Percentiles rank a stretch among this genome's conserved stretches.
phyloP scores from a whole-genome alignment of 2,888 invertebrate species.

The Lithophane leautieri region DNA sequence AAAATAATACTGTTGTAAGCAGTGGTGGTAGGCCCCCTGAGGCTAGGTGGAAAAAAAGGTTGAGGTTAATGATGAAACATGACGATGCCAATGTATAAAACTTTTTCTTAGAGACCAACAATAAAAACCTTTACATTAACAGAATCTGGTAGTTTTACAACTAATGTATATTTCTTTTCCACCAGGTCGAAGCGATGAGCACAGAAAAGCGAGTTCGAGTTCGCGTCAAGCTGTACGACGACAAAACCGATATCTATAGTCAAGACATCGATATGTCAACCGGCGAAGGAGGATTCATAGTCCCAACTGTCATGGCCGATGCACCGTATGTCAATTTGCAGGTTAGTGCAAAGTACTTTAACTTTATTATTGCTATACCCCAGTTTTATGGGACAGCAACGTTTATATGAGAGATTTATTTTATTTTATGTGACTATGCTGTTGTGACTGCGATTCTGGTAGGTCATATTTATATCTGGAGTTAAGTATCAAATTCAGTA shows the following conservation, averaged over 20 bases:
- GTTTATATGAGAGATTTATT: constrained; percentile 46
- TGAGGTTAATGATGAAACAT: no score
- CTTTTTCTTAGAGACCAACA: no score
- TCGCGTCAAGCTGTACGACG: constrained; percentile 92
- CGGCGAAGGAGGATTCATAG: constrained; percentile 92
- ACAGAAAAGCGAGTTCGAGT: constrained; percentile 92
- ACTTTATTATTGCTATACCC: constrained; percentile 40
- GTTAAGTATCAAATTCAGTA: not conserved
- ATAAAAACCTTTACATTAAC: not conserved
- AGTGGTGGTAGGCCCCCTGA: no score
- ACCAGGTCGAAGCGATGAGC: constrained; percentile 92
- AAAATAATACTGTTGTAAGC: no score
- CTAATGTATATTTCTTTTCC: not conserved
- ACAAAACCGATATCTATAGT: constrained; percentile 92
- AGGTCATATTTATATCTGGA: not conserved
- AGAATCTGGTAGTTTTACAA: not conserved
- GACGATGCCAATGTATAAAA: no score
- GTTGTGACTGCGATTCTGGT: constrained; percentile 14
- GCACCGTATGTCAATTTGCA: constrained; percentile 92
- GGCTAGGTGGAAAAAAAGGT: not conserved
- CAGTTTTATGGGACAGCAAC: constrained; percentile 30
- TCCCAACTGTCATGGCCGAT: constrained; percentile 92
- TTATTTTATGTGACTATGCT: constrained; percentile 30
- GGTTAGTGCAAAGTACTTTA: constrained; percentile 79
- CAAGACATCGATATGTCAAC: constrained; percentile 93